phyloP scores from a whole-genome alignment of 2,797 vertebrate species.

The Coccyzus lansbergi region DNA sequence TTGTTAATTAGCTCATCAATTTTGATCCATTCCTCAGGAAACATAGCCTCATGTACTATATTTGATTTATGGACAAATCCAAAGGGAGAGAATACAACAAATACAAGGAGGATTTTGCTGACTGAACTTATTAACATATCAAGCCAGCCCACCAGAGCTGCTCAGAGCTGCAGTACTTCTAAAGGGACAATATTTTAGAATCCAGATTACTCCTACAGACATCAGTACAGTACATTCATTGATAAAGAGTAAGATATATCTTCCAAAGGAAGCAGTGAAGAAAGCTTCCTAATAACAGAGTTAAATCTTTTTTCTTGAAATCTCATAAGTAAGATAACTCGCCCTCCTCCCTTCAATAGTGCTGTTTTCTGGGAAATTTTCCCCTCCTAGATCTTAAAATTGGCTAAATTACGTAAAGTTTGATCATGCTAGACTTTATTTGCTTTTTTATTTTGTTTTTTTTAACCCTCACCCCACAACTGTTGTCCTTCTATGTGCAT shows the following conservation, averaged over 20 bases:
- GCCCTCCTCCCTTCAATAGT: rapidly evolving
- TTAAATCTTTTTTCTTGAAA: background rate
- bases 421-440: background rate
- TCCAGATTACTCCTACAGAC: background rate
- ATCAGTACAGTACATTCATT: background rate
- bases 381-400: background rate
- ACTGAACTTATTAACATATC: background rate
- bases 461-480: background rate
- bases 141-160: background rate
- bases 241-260: background rate
- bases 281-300: background rate
- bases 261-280: background rate
- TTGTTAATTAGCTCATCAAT: background rate
- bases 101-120: background rate
- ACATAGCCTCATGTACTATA: rapidly evolving
- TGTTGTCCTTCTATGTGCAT: background rate
- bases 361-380: background rate
- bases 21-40: background rate
- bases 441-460: background rate
- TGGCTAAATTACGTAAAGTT: background rate
- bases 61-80: background rate
- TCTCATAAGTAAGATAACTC: background rate
- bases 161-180: background rate
- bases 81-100: background rate
- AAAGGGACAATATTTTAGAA: background rate